Conservation (phyloP, 2,888 invertebrate species). For the Hydroisotoma schaefferi region DNA sequence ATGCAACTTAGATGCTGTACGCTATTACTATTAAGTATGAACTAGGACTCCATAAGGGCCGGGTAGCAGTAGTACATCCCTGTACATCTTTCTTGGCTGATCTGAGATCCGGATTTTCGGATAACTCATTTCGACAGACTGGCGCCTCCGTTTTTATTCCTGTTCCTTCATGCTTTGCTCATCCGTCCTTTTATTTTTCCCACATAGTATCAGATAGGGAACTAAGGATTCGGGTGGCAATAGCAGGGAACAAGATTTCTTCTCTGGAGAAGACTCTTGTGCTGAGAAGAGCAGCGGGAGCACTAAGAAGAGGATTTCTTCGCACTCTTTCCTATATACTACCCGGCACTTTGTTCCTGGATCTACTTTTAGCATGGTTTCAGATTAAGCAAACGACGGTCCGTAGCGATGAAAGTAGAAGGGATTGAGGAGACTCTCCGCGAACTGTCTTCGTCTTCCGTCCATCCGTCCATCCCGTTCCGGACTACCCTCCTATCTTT, state of each 20-base stretch:
- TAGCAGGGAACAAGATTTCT: conserved; percentile 24
- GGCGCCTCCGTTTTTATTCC: conserved; percentile 48
- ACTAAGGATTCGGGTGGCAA: conserved; percentile 25
- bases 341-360: too few relatives aligned
- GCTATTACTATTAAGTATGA: too few relatives aligned
- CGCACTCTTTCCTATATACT: conserved; percentile 26
- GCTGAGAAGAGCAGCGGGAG: too few relatives aligned
- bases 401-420: too few relatives aligned
- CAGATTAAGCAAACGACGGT: too few relatives aligned
- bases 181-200: conserved; percentile 32
- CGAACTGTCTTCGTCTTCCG: conserved; percentile 25
- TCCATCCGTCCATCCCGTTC: conserved; percentile 32
- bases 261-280: conserved; percentile 20
- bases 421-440: background rate
- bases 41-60: too few relatives aligned
- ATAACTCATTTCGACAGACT: conserved; percentile 49
- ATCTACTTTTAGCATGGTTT: too few relatives aligned
- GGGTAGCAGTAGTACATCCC: too few relatives aligned
- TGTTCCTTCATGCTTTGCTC: conserved; percentile 34
- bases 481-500: conserved; percentile 39
- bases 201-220: conserved; percentile 4
- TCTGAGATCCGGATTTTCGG: conserved; percentile 46
- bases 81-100: conserved; percentile 32
- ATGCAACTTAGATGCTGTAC: too few relatives aligned
- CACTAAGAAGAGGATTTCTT: too few relatives aligned